Base-by-base conservation (phyloP, 2,113 vertebrate species). In the Tachuris rubrigastra region DNA sequence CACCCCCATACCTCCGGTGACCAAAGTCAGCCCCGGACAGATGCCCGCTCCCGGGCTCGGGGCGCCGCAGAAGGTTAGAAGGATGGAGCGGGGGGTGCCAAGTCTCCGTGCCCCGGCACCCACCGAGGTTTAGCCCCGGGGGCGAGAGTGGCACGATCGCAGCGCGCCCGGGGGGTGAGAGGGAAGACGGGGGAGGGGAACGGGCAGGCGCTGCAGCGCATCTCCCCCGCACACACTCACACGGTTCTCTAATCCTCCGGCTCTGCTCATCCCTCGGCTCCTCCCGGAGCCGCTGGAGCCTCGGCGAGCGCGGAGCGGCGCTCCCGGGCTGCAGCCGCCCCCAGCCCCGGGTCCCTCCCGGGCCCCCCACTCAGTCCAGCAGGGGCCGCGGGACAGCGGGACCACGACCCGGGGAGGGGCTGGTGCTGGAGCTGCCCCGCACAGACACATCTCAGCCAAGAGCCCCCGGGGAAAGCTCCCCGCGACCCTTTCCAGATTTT, bases 141-240 rank as follows among this genome's bases (percentile, higher is more conserved):
- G 27, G n/a, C 60, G 30, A 42, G 44, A 3, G 46, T 44, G 65
- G 37, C 46, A 20, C 42, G 81, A 60, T 87, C 1, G 60, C 56
- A 50, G 58, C 37, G 47, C 14, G 1, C n/a, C 21, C 49, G 7
- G 42, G 67, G 31, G 14, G 20, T 27, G 11, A n/a, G 33, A 59
- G 39, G 22, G 33, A 41, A 41, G 30, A 30, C 46, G 52, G 28
- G 37, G 10, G 27, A 49, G 37, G 71, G 52, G 76, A 28, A 8
- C 24, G 37, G 69, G 75, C 60, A 12, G 72, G 76, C 50, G 91
- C 94, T 89, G 97, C 97, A 33, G 96, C 28, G 76, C 81, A 41
- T 79, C 89, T 37, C 76, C 60, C 78, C 42, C 63, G 35, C 94
- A 31, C 73, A 44, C 44, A 39, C 75, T 20, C 52, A 10, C 30